Evolutionary conservation across 2,797 vertebrate genomes (phyloP).

Genomic region (Oceanodroma leucorhoa): DNA sequence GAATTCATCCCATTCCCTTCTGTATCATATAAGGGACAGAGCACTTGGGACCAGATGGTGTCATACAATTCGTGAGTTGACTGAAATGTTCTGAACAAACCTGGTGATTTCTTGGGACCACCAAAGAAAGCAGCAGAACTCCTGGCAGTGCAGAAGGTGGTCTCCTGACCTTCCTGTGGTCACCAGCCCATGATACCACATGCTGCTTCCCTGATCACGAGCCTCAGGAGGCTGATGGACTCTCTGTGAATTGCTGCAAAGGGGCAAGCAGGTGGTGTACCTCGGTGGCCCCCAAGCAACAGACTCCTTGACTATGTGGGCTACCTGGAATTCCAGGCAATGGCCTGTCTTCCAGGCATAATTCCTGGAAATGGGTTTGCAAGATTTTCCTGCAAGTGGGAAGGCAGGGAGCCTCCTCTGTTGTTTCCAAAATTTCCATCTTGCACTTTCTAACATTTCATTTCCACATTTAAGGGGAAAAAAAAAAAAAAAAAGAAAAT

Average conservation of each 20-base stretch:
- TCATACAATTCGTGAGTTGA: background rate
- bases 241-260: background rate
- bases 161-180: background rate
- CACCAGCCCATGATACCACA: background rate
- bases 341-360: fast-evolving
- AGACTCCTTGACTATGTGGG: background rate
- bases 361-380: background rate
- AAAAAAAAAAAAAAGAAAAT: too few relatives aligned
- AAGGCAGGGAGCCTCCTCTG: background rate
- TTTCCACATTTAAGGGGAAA: background rate
- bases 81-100: background rate
- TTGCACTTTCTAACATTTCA: background rate
- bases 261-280: background rate
- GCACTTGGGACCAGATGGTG: background rate
- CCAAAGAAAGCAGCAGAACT: background rate
- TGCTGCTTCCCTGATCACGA: background rate
- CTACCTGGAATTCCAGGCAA: background rate
- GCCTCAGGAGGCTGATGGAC: background rate
- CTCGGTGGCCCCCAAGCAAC: background rate
- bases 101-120: background rate
- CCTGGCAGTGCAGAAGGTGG: background rate
- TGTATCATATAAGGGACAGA: background rate
- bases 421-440: background rate
- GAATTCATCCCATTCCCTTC: background rate
- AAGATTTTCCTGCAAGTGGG: background rate